Percentiles rank a stretch among this genome's conserved stretches.
Conservation (phyloP, 2,888 invertebrate species). For the Gandaritis pyraliata region DNA sequence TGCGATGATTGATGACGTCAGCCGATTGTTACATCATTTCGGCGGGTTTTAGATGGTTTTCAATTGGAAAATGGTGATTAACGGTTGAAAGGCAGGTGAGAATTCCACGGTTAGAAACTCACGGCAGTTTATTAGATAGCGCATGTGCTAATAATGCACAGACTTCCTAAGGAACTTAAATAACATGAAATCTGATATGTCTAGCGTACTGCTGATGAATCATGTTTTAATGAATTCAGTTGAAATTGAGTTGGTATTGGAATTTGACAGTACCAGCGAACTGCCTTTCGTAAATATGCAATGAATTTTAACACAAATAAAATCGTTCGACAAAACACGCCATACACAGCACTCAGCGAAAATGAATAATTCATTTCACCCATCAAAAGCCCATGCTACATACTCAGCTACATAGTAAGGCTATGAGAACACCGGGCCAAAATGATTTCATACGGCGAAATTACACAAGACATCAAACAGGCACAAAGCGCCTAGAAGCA, state of each 20-base stretch:
- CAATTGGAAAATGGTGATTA: constrained; percentile 15
- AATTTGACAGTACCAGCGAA: not conserved
- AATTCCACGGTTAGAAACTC: not conserved
- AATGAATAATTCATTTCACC: constrained; percentile 26
- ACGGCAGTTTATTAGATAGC: too few relatives aligned
- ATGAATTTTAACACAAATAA: not conserved
- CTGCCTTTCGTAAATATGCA: not conserved
- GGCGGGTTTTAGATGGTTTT: constrained; percentile 4
- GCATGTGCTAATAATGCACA: too few relatives aligned
- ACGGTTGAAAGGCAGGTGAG: not conserved
- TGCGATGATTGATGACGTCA: constrained; percentile 24
- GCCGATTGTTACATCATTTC: constrained; percentile 14
- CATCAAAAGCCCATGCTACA: constrained; percentile 26
- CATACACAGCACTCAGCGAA: constrained; percentile 9
- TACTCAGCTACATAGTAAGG: constrained; percentile 21
- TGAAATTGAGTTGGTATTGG: not conserved
- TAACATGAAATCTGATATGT: too few relatives aligned
- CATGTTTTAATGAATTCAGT: not conserved
- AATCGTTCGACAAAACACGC: constrained; percentile 4
- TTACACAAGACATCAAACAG: constrained; percentile 44
- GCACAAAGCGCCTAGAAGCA: constrained; percentile 39
- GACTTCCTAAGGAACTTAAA: too few relatives aligned
- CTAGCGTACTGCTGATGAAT: too few relatives aligned
- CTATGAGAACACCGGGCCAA: constrained; percentile 25
- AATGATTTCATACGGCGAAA: constrained; percentile 38